Base-by-base conservation (phyloP, 2,113 vertebrate genomes). In the Ammodytes dubius region DNA sequence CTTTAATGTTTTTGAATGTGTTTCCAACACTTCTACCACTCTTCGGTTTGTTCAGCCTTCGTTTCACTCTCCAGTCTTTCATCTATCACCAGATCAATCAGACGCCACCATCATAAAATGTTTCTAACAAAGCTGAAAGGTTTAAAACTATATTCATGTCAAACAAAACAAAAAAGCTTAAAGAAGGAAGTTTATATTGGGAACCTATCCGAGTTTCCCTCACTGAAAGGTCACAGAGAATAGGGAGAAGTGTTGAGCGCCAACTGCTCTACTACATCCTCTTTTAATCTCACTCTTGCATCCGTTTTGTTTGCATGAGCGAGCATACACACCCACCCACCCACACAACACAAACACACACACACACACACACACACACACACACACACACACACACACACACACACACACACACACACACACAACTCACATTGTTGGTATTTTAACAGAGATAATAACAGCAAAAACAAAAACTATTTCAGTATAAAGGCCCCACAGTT, bases 261-360 rank as follows among this genome's bases (percentile, higher is more conserved):
- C 8, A 66, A 86, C 43, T 57, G 52, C 42, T 77, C 12, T 5
- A 80, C 87, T 81, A 87, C 83, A 92, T 92, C 90, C 85, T 81
- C 75, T 89, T 90, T 86, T 86, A 46, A 79, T 84, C 53, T 80
- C 77, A 70, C 46, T 47, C 27, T 1, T 56, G 15, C 12, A 58
- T 59, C 14, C 40, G 27, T 66, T 74, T 14, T 7, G 3, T 71
- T 47, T 45, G 43, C 27, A 27, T 27, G 27, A 0, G 0, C 46
- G 15, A 45, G 43, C 45, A 50, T 35, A 46, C 56, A 39, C 9
- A 52, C 27, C 27, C 27, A 27, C 27, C 27, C 27, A 27, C 27
- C 27, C 27, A 27, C 27, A n/a, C 27, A 1, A 27, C 27, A 27
- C 27, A 27, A 27, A 27, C 27, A 2, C 27, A 2, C 35, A 70